Evolutionary conservation across 2,797 vertebrate species (phyloP), one percentile per base, ranked within the genome.

Genomic region (Lacerta agilis): DNA sequence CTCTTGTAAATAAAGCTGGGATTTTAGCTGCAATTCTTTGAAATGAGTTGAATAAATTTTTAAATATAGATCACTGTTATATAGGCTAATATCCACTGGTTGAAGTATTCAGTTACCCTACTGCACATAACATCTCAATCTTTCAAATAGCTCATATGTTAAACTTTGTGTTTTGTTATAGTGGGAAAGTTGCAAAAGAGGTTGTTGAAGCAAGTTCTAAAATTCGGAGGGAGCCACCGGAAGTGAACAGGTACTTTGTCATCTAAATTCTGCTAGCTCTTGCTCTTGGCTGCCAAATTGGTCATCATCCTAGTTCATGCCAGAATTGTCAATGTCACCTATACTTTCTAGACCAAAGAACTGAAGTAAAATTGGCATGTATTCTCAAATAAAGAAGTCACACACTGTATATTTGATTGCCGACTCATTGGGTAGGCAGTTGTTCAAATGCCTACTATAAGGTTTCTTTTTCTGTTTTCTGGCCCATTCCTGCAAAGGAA

Each of bases 201-300:
- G 99, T 99, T 88, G 98, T 99, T 76, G 99, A 99, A 90, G 99
- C 99, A 90, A 99, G 99, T 94, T 98, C 98, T 79, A 99, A 98
- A 96, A 99, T 99, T 94, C 98, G 99, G 96, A 98, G 99, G 89
- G 98, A 99, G 61, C 98, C 98, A 38, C 99, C 99, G 3, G 97
- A 98, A 93, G 98, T 99, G 77, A 95, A 97, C 95, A 98, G 99
- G 99, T 99, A 94, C 96, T 93, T 87, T 64, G 85, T 86, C 15
- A 45, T 15, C 38, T 89, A 43, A 86, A 83, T 1, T 82, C 81
- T 36, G 4, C 36, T 27, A 17, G 49, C 72, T 90, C 0, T 79
- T 5, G 1, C 61, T 72, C 17, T 79, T 58, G 90, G 15, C 61
- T 92, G 76, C 55, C 36, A 67, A n/a, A 79, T 1, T 45, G 61